Percentiles rank a stretch among this genome's conserved stretches.
These are phyloP conservation scores for Pristiophorus japonicus DNA, from an alignment of 2,113 vertebrate species.

Conservation along the genomic window DNA sequence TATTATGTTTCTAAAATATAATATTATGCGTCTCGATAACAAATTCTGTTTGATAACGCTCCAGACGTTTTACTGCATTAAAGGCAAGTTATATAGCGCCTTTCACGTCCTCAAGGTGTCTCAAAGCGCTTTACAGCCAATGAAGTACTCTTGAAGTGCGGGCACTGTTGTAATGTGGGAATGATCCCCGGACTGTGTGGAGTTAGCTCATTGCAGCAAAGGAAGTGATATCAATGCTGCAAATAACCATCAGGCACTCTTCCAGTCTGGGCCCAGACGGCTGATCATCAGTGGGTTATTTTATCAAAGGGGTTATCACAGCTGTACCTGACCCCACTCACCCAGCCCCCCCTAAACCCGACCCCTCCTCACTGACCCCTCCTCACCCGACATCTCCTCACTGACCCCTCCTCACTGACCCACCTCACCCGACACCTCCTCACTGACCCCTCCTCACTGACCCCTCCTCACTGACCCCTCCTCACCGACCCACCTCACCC, in stretches of 20 bases:
- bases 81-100: not conserved
- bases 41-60: not conserved
- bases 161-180: not conserved
- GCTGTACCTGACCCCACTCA: not conserved
- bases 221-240: not conserved
- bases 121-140: not conserved
- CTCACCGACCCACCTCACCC: too few species aligned
- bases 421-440: not conserved
- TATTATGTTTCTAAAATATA: not conserved
- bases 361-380: too few species aligned
- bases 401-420: too few species aligned
- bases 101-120: not conserved
- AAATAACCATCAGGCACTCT: not conserved
- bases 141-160: not conserved
- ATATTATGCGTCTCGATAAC: not conserved
- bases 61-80: not conserved
- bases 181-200: too few species aligned
- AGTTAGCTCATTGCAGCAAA: too few species aligned
- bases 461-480: too few species aligned
- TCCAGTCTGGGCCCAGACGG: not conserved
- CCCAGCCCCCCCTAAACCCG: not conserved
- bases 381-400: too few species aligned
- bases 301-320: not conserved
- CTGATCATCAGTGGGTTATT: not conserved
- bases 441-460: too few species aligned